Evolutionary conservation across 2,888 invertebrate species (phyloP), one percentile per base, ranked within the genome.

Genomic region (Thecophora atra): DNA sequence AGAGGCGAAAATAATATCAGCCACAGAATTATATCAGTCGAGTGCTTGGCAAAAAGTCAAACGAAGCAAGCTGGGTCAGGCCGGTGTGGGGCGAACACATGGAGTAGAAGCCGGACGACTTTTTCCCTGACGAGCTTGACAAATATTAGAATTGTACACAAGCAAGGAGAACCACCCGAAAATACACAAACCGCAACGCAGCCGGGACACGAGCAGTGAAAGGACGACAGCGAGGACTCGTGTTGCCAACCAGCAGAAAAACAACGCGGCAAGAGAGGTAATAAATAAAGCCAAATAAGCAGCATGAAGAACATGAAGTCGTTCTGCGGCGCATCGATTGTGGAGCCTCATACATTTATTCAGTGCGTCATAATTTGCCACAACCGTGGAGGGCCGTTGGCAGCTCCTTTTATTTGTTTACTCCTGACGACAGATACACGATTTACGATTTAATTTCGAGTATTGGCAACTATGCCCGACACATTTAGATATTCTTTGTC

Each of bases 301-400:
- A 51, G 37, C 15, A 42, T 51, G 54, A 66, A 58, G 58, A 17
- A 68, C 42, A 68, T 24, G 58, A 56, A 68, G 26, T 62, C 44
- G 28, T 58, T 24, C 64, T 52, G 28, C 56, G 44, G 37, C 71
- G 65, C 65, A 26, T 71, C 71, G 60, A 66, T 58, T 47, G 70
- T 37, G 58, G 65, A 64, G 47, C 71, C 66, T 71, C 65, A 71
- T 71, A 71, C 71, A 71, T 71, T 71, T 71, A 71, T 71, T 65
- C 71, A 71, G 71, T 71, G 71, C 58, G 66, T 60, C 58, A 71
- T 71, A 71, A 71, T 71, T 71, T 71, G 60, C 54, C 47, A 51
- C 71, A 56, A n/a, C n/a, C n/a, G n/a, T n/a, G n/a, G n/a, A n/a
- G n/a, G n/a, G n/a, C n/a, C n/a, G n/a, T n/a, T n/a, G n/a, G n/a